phyloP scores from a whole-genome alignment of 2,888 invertebrate species.

The Matsumyia berberina region DNA sequence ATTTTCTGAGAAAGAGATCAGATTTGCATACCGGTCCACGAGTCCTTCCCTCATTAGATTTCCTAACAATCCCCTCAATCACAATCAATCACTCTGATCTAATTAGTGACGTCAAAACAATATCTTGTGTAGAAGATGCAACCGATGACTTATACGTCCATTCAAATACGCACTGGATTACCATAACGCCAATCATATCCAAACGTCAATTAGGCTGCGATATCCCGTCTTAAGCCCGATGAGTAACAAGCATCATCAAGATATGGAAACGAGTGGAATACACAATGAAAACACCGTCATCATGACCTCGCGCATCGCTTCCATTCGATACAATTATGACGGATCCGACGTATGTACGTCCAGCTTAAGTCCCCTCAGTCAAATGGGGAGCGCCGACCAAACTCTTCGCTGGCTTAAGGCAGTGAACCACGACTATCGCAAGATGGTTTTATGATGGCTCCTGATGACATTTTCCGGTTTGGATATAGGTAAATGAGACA shows the following conservation, averaged over 20 bases:
- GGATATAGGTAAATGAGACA: slow-evolving; percentile 77
- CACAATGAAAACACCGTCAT: slow-evolving; percentile 64
- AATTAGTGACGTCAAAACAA: slow-evolving; percentile 73
- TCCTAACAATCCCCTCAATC: slow-evolving; percentile 12
- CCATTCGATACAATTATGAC: slow-evolving; percentile 65
- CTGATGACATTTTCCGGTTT: slow-evolving; percentile 76
- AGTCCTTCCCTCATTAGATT: background rate
- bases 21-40: slow-evolving; percentile 1
- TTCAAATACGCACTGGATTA: slow-evolving; percentile 76
- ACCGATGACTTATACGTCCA: slow-evolving; percentile 50
- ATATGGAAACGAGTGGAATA: slow-evolving; percentile 74
- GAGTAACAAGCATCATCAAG: slow-evolving; percentile 75
- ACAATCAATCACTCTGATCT: slow-evolving; percentile 71
- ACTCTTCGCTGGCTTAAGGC: background rate
- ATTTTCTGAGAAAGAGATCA: background rate
- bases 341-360: slow-evolving; percentile 37
- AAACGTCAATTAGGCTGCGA: slow-evolving; percentile 81
- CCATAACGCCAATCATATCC: slow-evolving; percentile 83
- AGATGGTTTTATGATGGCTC: slow-evolving; percentile 75
- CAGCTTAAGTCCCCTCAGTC: slow-evolving; percentile 49
- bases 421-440: slow-evolving; percentile 37
- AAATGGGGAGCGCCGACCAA: slow-evolving; percentile 52
- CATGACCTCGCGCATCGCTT: slow-evolving; percentile 67
- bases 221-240: slow-evolving; percentile 66
- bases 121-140: slow-evolving; percentile 44